phyloP scores from a whole-genome alignment of 2,888 invertebrate species.

The Pecten maximus region DNA sequence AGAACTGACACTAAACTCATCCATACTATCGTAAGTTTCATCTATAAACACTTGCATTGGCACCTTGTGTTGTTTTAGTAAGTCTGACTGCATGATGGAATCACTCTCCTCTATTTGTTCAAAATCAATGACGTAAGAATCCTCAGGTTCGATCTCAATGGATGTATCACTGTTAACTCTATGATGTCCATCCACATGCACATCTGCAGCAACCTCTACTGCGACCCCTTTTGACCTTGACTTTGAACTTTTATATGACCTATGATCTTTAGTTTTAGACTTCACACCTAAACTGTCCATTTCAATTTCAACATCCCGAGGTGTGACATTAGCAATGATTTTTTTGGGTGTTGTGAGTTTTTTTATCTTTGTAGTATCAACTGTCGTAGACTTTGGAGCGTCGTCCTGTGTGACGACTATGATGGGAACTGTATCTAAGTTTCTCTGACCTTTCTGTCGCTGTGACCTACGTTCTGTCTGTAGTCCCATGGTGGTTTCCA shows the following conservation, averaged over 20 bases:
- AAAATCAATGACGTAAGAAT: slow-evolving; percentile 61
- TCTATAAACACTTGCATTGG: slow-evolving; percentile 69
- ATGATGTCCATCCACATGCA: slow-evolving; percentile 40
- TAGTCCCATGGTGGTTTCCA: slow-evolving; percentile 63
- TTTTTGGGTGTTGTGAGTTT: slow-evolving; percentile 36
- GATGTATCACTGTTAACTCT: slow-evolving; percentile 37
- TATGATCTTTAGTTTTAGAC: neutral
- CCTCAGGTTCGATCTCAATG: slow-evolving; percentile 49
- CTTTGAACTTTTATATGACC: neutral
- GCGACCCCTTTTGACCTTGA: slow-evolving; percentile 24
- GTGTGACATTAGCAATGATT: slow-evolving; percentile 26
- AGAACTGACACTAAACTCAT: slow-evolving; percentile 44
- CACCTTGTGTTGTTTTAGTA: slow-evolving; percentile 56
- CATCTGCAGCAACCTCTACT: slow-evolving; percentile 48
- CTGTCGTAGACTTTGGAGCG: neutral
- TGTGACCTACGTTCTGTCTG: slow-evolving; percentile 43
- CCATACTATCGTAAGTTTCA: slow-evolving; percentile 58
- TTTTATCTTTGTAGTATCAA: neutral
- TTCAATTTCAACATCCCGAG: slow-evolving; percentile 48
- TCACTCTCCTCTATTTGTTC: slow-evolving; percentile 54
- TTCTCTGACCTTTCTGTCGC: slow-evolving; percentile 36
- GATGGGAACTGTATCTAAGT: slow-evolving; percentile 58
- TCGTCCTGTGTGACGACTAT: slow-evolving; percentile 58
- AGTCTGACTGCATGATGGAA: slow-evolving; percentile 49
- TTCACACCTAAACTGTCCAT: slow-evolving; percentile 33